Percentiles rank a stretch among this genome's conserved stretches.
phyloP scores from a whole-genome alignment of 2,797 vertebrate species.

The Lepidocolaptes lacrymiger region DNA sequence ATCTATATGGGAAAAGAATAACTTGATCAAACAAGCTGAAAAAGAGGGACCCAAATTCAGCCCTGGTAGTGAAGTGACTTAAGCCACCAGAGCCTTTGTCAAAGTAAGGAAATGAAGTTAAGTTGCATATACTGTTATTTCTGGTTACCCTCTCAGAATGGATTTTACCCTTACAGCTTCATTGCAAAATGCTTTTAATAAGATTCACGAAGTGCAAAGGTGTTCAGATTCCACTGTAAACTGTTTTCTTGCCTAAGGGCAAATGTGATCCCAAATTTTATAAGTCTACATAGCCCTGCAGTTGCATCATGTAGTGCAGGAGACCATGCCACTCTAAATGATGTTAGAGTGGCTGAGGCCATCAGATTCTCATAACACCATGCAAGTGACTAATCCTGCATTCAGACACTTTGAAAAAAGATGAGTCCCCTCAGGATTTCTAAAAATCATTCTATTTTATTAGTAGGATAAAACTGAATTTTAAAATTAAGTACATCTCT shows the following conservation, averaged over 20 bases:
- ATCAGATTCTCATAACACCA: neutral
- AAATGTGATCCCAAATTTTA: neutral
- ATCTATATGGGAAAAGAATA: neutral
- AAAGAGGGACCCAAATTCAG: neutral
- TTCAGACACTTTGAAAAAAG: neutral
- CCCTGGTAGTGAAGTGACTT: neutral
- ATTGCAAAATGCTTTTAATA: neutral
- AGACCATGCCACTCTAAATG: neutral
- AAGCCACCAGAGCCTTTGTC: neutral
- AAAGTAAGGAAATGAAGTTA: neutral
- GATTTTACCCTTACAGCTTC: neutral
- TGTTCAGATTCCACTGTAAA: neutral
- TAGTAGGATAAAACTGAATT: neutral
- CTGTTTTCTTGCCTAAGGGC: neutral
- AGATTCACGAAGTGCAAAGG: neutral
- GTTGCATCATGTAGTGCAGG: neutral
- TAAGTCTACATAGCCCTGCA: neutral
- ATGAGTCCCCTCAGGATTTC: neutral
- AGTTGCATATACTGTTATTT: neutral
- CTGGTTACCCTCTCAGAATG: neutral
- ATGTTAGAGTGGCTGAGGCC: neutral
- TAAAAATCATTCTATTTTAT: neutral
- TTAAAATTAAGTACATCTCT: neutral
- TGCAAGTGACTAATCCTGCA: neutral
- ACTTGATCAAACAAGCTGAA: neutral